These are phyloP conservation scores for Amphimallon solstitiale DNA, from an alignment of 2,888 invertebrate genomes.

Conservation along the genomic window DNA sequence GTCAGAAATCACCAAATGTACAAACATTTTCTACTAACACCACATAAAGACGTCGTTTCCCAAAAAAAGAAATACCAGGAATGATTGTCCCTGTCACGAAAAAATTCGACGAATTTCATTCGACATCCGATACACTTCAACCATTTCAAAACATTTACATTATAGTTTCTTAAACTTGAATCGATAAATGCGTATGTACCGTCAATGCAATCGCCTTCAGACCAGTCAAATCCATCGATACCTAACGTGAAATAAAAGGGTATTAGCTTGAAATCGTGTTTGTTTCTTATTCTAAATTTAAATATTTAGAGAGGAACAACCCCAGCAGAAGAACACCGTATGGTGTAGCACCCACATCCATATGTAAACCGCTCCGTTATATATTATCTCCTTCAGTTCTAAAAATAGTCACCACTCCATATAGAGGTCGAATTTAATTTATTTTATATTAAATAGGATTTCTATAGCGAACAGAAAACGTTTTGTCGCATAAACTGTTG, in stretches of 20 bases:
- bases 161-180: slow-evolving; percentile 34
- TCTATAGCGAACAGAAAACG: neutral
- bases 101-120: slow-evolving; percentile 23
- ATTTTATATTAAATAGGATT: slow-evolving; percentile 29
- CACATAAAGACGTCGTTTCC: too few species aligned
- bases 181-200: slow-evolving; percentile 15
- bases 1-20: too few species aligned
- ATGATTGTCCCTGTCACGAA: neutral
- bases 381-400: slow-evolving; percentile 21
- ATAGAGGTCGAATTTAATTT: slow-evolving; percentile 33
- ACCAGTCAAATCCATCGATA: slow-evolving; percentile 32
- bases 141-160: slow-evolving; percentile 29
- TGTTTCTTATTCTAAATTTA: slow-evolving; percentile 38
- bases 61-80: neutral
- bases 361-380: slow-evolving; percentile 21
- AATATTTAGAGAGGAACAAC: slow-evolving; percentile 34
- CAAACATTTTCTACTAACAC: too few species aligned
- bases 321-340: slow-evolving; percentile 33
- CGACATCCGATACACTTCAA: slow-evolving; percentile 28
- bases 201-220: slow-evolving; percentile 16
- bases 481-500: slow-evolving; percentile 34
- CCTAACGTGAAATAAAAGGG: slow-evolving; percentile 31
- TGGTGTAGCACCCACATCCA: slow-evolving; percentile 31
- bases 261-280: slow-evolving; percentile 36
- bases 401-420: slow-evolving; percentile 23